These are phyloP conservation scores for Dinocampus coccinellae DNA, from an alignment of 2,888 invertebrate genomes.

Conservation along the genomic window DNA sequence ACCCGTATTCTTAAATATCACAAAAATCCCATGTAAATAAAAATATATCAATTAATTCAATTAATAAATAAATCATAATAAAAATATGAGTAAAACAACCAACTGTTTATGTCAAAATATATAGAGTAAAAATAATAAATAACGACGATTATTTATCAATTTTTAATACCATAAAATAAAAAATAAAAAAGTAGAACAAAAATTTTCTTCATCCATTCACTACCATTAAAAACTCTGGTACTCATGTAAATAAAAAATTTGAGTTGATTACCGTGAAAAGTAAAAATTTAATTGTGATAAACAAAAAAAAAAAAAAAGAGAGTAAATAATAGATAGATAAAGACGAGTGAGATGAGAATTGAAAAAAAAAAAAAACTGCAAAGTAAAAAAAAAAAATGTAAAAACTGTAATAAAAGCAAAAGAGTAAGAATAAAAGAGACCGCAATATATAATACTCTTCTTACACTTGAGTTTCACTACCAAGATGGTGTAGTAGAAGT, in stretches of 20 bases:
- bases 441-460: background rate
- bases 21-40: too few species aligned
- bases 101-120: too few species aligned
- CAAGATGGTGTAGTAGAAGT: background rate
- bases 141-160: too few species aligned
- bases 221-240: constrained; percentile 54
- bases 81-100: too few species aligned
- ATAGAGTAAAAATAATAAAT: too few species aligned
- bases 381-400: background rate
- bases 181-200: constrained; percentile 31
- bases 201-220: constrained; percentile 39
- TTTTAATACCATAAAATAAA: constrained; percentile 26
- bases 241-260: constrained; percentile 63
- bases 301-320: background rate
- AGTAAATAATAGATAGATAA: background rate
- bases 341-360: background rate
- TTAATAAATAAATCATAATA: too few species aligned
- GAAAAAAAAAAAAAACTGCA: background rate
- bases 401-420: background rate
- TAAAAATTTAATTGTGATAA: background rate
- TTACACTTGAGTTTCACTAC: background rate
- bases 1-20: too few species aligned
- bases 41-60: too few species aligned
- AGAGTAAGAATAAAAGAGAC: background rate
- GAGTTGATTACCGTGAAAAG: constrained; percentile 45